Base-by-base conservation (phyloP, 2,113 vertebrate species). In the Ciconia maguari region DNA sequence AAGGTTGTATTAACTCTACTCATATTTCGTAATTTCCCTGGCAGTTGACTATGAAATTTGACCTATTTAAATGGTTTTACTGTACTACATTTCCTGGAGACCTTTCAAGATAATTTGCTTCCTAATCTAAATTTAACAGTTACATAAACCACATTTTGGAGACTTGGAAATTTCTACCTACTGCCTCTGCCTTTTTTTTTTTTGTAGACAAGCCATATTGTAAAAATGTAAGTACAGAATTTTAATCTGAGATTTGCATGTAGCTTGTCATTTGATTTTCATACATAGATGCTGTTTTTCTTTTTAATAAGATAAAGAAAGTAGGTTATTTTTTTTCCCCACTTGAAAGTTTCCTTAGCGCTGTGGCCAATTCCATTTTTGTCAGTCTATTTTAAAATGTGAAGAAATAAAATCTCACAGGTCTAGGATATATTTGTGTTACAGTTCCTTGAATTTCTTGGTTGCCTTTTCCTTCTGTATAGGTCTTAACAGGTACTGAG, bases 121-220 rank as follows among this genome's bases (percentile, higher is more conserved):
- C 78, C 96, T 97, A 96, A 96, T 96, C 96, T 97, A 96, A 97
- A 97, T 97, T 95, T 97, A 97, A 96, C 93, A 96, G 93, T 97
- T 97, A 96, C 93, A 96, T 97, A 97, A 97, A 96, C 96, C 95
- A 88, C 94, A 85, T 97, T 96, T 96, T 90, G 87, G 87, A 93
- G 96, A 61, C 81, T 96, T 89, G 70, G 87, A 97, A 90, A 96
- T 89, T 93, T 94, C 57, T 97, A 93, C 89, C 91, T 94, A 79
- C 89, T 94, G 87, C 87, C 26, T 94, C 76, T 92, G 71, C 77
- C 3, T 65, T 10, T 57, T 65, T 34, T 57, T 46, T 44, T 44
- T 41, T 44, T 11, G 0, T 27, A 84, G n/a, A 62, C 10, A 51
- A 78, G 55, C 55, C 38, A 42, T 84, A 66, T 51, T 94, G 54